These are phyloP conservation scores for Archegozetes longisetosus DNA, from an alignment of 1,140 invertebrate genomes.

Conservation along the genomic window DNA sequence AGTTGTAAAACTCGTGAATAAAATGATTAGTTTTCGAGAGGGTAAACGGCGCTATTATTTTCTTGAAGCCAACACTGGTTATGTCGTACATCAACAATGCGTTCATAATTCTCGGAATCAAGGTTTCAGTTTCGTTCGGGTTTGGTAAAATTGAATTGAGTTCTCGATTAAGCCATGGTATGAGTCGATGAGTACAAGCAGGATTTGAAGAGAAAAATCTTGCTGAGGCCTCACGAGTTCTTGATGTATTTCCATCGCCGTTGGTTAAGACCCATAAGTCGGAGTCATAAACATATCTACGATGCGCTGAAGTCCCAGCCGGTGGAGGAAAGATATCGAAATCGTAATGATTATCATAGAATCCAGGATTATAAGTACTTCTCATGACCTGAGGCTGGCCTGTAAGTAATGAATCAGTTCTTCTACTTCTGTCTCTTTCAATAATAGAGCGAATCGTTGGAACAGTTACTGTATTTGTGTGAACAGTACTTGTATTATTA, in stretches of 20 bases:
- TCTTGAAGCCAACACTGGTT: slow-evolving; percentile 49
- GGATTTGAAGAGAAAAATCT: slow-evolving; percentile 55
- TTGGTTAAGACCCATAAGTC: slow-evolving; percentile 52
- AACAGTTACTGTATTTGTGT: neutral
- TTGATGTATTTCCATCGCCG: slow-evolving; percentile 40
- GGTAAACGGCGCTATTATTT: slow-evolving; percentile 30
- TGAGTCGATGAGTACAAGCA: slow-evolving; percentile 54
- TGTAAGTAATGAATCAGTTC: neutral
- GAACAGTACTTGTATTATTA: neutral
- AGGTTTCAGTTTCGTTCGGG: slow-evolving; percentile 35
- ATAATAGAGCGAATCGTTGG: neutral
- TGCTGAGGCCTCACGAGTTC: slow-evolving; percentile 51
- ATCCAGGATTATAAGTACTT: neutral
- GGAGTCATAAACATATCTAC: slow-evolving; percentile 55
- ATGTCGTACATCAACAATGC: slow-evolving; percentile 49
- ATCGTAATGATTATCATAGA: neutral
- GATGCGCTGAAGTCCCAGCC: slow-evolving; percentile 28
- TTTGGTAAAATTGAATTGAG: slow-evolving; percentile 46
- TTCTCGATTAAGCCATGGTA: slow-evolving; percentile 76
- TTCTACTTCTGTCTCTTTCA: slow-evolving; percentile 3
- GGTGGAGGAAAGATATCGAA: slow-evolving; percentile 23
- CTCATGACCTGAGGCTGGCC: neutral
- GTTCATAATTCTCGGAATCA: slow-evolving; percentile 49
- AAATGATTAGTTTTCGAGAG: slow-evolving; percentile 45
- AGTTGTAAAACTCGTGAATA: slow-evolving; percentile 70